These are phyloP conservation scores for Columba livia DNA, from an alignment of 2,113 vertebrate species.

Conservation along the genomic window DNA sequence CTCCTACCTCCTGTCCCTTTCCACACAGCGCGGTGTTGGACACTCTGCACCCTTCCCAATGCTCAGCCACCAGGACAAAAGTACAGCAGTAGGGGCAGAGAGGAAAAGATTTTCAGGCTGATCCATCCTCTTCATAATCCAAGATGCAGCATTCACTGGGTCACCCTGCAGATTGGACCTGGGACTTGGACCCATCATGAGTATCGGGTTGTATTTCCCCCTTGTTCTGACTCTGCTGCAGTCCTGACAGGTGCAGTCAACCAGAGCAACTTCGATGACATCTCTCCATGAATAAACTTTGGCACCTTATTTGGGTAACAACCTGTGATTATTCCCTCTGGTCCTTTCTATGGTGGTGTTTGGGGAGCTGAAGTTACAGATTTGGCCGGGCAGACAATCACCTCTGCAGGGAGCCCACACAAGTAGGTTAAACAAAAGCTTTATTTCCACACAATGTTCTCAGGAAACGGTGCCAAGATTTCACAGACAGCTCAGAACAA, in stretches of 20 bases:
- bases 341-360: background rate
- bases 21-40: background rate
- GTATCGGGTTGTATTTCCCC: background rate
- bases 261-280: background rate
- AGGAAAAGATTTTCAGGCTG: background rate
- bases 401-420: conserved; percentile 55
- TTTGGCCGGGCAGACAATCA: background rate
- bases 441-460: conserved; percentile 9
- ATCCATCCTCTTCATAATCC: background rate
- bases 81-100: background rate
- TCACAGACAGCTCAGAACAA: background rate
- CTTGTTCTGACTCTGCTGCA: background rate
- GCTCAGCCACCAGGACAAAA: background rate
- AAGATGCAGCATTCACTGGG: background rate
- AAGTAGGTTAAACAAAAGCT: conserved; percentile 61
- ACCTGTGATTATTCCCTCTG: background rate
- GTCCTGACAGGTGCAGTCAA: background rate
- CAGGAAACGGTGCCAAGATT: background rate
- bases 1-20: background rate
- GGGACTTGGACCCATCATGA: background rate
- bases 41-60: background rate
- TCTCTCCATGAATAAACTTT: background rate
- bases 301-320: background rate
- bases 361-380: background rate
- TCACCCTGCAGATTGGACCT: background rate